Conservation (phyloP, 2,113 vertebrate species). For the Coryphaenoides rupestris region DNA sequence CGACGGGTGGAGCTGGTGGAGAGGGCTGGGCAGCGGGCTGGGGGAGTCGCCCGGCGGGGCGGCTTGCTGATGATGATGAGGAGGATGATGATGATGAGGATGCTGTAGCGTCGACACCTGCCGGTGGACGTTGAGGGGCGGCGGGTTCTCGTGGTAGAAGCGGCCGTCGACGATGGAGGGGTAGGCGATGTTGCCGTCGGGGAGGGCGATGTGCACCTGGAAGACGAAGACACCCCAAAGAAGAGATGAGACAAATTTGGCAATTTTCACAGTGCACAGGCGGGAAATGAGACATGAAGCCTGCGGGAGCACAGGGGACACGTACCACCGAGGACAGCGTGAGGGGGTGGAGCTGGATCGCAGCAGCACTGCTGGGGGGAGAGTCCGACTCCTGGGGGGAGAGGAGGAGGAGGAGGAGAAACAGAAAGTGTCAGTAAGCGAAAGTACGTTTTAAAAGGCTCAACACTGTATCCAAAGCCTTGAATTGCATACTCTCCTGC, state of each 20-base stretch:
- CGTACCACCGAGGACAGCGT: constrained; percentile 75
- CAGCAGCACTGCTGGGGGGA: constrained; percentile 71
- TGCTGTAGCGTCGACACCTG: constrained; percentile 31
- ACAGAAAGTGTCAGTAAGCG: neutral
- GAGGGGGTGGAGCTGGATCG: constrained; percentile 77
- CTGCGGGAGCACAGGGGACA: constrained; percentile 60
- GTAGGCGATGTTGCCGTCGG: constrained; percentile 52
- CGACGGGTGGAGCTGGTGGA: constrained; percentile 59
- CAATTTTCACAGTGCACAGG: too few relatives aligned
- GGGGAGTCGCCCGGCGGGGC: constrained; percentile 54
- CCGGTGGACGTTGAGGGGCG: constrained; percentile 63
- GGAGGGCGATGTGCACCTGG: constrained; percentile 59
- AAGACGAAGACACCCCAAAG: neutral
- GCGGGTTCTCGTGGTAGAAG: constrained; percentile 64
- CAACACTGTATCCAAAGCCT: neutral
- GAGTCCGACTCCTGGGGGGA: constrained; percentile 85
- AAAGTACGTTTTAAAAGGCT: neutral
- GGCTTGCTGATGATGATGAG: constrained; percentile 38
- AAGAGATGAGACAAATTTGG: neutral
- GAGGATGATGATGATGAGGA: too few relatives aligned
- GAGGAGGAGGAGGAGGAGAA: neutral
- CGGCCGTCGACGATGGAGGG: constrained; percentile 64
- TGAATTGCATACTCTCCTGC: too few relatives aligned
- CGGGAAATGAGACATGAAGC: neutral
- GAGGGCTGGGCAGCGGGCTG: constrained; percentile 61